These are phyloP conservation scores for Drosophila malerkotliana DNA, from an alignment of 1,140 invertebrate genomes.

Conservation along the genomic window DNA sequence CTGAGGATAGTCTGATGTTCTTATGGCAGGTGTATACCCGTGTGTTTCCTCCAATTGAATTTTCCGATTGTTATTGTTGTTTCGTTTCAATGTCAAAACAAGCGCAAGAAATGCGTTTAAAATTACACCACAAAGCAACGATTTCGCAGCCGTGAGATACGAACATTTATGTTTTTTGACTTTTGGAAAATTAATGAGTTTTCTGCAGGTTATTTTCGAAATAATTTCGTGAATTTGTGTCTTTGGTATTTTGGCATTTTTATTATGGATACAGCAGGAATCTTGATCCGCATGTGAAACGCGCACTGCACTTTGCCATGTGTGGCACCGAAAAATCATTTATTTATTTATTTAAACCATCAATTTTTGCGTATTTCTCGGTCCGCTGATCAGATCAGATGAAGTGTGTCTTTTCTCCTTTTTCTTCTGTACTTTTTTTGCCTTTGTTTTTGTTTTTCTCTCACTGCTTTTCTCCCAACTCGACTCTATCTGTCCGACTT, in stretches of 20 bases:
- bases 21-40: constrained; percentile 55
- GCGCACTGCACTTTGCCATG: constrained; percentile 65
- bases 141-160: constrained; percentile 34
- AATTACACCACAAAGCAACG: constrained; percentile 56
- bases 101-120: constrained; percentile 63
- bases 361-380: constrained; percentile 48
- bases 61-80: constrained; percentile 48
- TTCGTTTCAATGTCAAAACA: constrained; percentile 75
- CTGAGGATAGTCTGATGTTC: constrained; percentile 5
- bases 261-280: constrained; percentile 28
- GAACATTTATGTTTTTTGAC: constrained; percentile 31
- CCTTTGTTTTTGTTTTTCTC: not conserved
- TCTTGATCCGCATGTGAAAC: constrained; percentile 23
- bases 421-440: not conserved
- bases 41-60: constrained; percentile 56
- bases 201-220: constrained; percentile 48
- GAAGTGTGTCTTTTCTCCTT: constrained; percentile 45
- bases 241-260: constrained; percentile 37
- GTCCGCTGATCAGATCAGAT: constrained; percentile 36
- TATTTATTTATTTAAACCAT: constrained; percentile 72
- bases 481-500: constrained; percentile 21
- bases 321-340: constrained; percentile 51
- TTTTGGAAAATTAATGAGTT: constrained; percentile 55
- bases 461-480: constrained; percentile 12
- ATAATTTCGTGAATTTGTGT: constrained; percentile 35